Conservation (phyloP, 2,888 invertebrate genomes). For the Tetropium fuscum region DNA sequence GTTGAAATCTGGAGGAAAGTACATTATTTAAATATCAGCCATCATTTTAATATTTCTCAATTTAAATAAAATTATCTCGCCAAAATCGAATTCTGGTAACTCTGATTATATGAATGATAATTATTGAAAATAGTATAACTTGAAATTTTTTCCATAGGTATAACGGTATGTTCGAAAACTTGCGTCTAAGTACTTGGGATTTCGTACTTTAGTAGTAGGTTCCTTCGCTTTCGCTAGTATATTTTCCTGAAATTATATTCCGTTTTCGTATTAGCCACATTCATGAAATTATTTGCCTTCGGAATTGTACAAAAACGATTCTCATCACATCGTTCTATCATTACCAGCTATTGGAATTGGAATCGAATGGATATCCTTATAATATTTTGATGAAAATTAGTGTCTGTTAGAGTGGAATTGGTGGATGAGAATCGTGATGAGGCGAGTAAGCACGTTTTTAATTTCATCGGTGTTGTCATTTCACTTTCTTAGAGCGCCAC, state of each 20-base stretch:
- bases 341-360: slow-evolving; percentile 57
- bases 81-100: no score
- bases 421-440: slow-evolving; percentile 51
- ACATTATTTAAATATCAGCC: no score
- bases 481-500: slow-evolving; percentile 61
- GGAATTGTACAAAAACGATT: slow-evolving; percentile 29
- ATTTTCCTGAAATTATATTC: not conserved
- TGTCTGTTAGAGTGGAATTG: slow-evolving; percentile 41
- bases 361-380: slow-evolving; percentile 54
- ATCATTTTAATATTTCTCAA: no score
- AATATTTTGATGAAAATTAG: slow-evolving; percentile 53
- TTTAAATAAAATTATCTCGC: no score
- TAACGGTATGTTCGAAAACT: no score
- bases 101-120: no score
- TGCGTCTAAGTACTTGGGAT: no score
- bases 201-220: no score
- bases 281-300: slow-evolving; percentile 16
- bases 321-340: slow-evolving; percentile 34
- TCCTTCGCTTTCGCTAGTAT: no score
- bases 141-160: no score
- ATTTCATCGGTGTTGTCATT: slow-evolving; percentile 64
- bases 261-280: slow-evolving; percentile 7
- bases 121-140: no score
- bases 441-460: slow-evolving; percentile 64
- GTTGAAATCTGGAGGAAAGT: no score